These are phyloP conservation scores for Stenoptilia bipunctidactyla DNA, from an alignment of 2,888 invertebrate genomes.

Conservation along the genomic window DNA sequence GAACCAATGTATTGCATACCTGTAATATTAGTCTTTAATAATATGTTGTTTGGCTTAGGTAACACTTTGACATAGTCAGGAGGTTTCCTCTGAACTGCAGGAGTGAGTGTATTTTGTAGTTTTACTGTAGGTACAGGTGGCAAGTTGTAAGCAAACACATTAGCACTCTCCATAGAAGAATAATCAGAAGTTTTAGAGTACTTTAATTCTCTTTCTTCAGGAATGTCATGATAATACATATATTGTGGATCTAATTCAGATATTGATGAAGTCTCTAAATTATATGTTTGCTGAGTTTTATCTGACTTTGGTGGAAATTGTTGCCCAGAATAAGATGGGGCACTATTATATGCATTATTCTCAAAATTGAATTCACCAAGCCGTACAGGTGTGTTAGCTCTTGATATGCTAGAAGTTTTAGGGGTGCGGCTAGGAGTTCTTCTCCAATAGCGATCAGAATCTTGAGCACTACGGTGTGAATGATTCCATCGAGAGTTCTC, in stretches of 20 bases:
- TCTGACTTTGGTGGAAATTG: conserved; percentile 40
- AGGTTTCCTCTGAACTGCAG: conserved; percentile 29
- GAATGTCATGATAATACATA: conserved; percentile 43
- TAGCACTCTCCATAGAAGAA: conserved; percentile 35
- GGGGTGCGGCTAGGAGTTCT: conserved; percentile 46
- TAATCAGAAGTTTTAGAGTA: conserved; percentile 59
- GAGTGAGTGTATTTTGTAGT: conserved; percentile 26
- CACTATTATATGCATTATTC: conserved; percentile 25
- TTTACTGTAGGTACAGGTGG: conserved; percentile 31
- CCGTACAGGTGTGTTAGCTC: conserved; percentile 43
- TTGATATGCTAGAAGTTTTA: conserved; percentile 35
- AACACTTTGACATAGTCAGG: conserved; percentile 42
- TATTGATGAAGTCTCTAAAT: conserved; percentile 20
- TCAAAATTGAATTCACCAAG: conserved; percentile 44
- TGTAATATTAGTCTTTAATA: conserved; percentile 47
- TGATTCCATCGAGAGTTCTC: conserved; percentile 41
- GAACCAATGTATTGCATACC: conserved; percentile 46
- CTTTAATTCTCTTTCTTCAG: conserved; percentile 53
- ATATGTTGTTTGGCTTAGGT: conserved; percentile 48
- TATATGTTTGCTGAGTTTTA: conserved; percentile 41
- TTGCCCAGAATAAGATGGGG: conserved; percentile 28
- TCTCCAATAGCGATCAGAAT: conserved; percentile 44
- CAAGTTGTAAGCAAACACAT: conserved; percentile 36
- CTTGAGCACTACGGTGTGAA: conserved; percentile 35
- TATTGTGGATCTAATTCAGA: conserved; percentile 45